These are phyloP conservation scores for Hedya salicella DNA, from an alignment of 2,888 invertebrate species.

Conservation along the genomic window DNA sequence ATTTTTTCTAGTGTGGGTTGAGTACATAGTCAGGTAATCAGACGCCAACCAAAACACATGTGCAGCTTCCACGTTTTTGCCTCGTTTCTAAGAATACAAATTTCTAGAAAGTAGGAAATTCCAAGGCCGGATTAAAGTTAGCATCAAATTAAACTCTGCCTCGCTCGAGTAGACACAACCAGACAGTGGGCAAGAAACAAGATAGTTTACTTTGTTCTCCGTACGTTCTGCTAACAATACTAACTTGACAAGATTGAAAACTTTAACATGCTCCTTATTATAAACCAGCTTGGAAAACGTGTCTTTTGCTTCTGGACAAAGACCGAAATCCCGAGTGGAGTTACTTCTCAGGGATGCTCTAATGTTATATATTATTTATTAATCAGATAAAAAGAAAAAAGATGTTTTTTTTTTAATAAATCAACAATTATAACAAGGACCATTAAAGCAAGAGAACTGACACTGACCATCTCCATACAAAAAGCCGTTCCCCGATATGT, in stretches of 20 bases:
- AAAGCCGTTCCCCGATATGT: no score
- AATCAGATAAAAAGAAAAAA: no score
- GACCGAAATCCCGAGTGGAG: no score
- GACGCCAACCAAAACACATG: not conserved
- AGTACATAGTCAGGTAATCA: not conserved
- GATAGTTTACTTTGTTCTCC: constrained; percentile 3
- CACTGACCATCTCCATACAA: no score
- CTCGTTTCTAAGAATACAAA: not conserved
- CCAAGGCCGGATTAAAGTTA: not conserved
- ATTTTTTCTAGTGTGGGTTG: not conserved
- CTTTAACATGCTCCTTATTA: constrained; percentile 8
- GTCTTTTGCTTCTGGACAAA: no score
- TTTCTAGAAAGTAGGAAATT: not conserved
- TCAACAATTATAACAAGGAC: no score
- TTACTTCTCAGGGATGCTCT: no score
- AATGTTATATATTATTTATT: no score
- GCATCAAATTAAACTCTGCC: constrained; percentile 14
- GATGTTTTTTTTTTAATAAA: no score
- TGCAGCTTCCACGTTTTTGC: not conserved
- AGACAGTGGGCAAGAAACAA: not conserved
- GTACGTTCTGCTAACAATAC: constrained; percentile 7
- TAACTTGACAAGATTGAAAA: constrained; percentile 1
- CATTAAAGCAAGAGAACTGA: no score
- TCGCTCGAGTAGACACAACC: not conserved
- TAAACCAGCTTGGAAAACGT: no score